Conservation (phyloP, 2,113 vertebrate species). For the Tachuris rubrigastra region DNA sequence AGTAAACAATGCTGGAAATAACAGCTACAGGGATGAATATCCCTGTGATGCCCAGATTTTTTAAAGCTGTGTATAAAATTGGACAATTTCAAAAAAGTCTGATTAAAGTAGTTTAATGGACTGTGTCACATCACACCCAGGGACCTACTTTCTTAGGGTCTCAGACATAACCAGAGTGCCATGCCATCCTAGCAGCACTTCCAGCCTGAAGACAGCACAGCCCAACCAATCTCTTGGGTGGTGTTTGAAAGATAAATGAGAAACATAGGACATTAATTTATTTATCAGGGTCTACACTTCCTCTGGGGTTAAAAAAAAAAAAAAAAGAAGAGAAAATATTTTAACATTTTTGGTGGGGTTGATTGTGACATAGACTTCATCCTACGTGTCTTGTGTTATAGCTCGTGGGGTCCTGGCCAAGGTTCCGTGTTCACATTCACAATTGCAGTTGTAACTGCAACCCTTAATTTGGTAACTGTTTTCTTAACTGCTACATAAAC, state of each 20-base stretch:
- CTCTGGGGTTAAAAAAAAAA: background rate
- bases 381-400: background rate
- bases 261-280: background rate
- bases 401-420: background rate
- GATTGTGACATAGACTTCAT: background rate
- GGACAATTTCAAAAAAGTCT: background rate
- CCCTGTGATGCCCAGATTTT: background rate
- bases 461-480: background rate
- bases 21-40: background rate
- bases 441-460: background rate
- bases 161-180: background rate
- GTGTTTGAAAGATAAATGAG: background rate
- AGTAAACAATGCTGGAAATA: background rate
- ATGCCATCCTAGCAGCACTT: background rate
- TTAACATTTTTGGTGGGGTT: background rate
- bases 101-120: background rate
- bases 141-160: background rate
- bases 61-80: background rate
- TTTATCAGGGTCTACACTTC: background rate
- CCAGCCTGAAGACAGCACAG: background rate
- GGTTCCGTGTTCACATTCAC: background rate
- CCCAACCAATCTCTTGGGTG: background rate
- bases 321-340: background rate
- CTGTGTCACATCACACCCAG: background rate
- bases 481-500: background rate